Base-by-base conservation (phyloP, 1,140 invertebrate species). In the Procambarus clarkii region DNA sequence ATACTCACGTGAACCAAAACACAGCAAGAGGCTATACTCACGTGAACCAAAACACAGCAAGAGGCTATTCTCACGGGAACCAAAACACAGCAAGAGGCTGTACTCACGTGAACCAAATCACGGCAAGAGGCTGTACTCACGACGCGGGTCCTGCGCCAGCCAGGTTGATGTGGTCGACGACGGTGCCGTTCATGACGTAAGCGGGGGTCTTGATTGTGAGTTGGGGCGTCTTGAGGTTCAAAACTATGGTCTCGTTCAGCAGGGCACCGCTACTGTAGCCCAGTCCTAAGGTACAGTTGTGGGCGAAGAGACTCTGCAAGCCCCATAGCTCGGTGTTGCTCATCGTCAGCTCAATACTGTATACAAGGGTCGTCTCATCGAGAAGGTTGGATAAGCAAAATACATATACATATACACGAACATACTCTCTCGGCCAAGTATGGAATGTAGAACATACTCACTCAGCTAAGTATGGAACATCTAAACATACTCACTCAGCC, bases 81-180 rank as follows among this genome's bases (percentile, higher is more conserved):
- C 34, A 34, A 34, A 34, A 34, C 34, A 34, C 34, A 1, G 34
- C 34, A 34, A 34, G 34, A 34, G 34, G 0, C 34, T 54, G 50
- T 54, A 54, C 50, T 54, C 11, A 11, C 1, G 11, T 0, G 11
- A 54, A 54, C 11, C 5, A 54, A 54, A 13, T 4, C 13, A 54
- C 13, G 2, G 13, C 13, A 54, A 0, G 8, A 54, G n/a, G 5
- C 2, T 34, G 5, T 74, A 74, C 69, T 74, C 24, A 74, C 69
- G n/a, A 9, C 1, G 69, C 69, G 34, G 5, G n/a, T 24, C 69
- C 69, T 34, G 24, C 3, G 24, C 69, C 69, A 11, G 24, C 5
- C 8, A 74, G 8, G n/a, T 74, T 34, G 69, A 74, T 74, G 69
- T 74, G 69, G n/a, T 74, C 69, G n/a, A 74, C 69, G n/a, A 74